phyloP scores from a whole-genome alignment of 1,140 invertebrate species.

The Liolophura sinensis region DNA sequence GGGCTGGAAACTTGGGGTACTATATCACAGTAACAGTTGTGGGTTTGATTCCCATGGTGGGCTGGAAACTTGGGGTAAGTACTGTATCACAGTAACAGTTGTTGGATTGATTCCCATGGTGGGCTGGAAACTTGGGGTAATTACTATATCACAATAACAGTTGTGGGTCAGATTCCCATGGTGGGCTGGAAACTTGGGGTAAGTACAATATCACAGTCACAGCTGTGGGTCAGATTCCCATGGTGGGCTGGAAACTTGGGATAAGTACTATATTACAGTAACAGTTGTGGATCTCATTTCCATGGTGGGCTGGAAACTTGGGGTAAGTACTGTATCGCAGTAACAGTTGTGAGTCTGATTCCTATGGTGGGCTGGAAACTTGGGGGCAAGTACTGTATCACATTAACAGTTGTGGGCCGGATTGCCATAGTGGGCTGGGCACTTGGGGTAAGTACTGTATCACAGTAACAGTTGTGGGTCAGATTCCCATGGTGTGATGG shows the following conservation, averaged over 20 bases:
- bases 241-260: constrained; percentile 14
- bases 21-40: too few species aligned
- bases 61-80: constrained; percentile 14
- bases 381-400: constrained; percentile 6
- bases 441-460: constrained; percentile 4
- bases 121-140: too few species aligned
- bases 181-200: constrained; percentile 12
- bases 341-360: constrained; percentile 4
- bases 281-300: too few species aligned
- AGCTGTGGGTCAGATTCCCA: constrained; percentile 5
- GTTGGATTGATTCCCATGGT: neutral
- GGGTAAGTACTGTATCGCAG: too few species aligned
- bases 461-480: too few species aligned
- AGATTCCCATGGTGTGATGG: too few species aligned
- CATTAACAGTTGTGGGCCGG: neutral
- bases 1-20: too few species aligned
- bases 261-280: neutral
- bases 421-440: constrained; percentile 10
- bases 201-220: constrained; percentile 1
- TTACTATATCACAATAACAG: too few species aligned
- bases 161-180: constrained; percentile 14
- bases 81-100: neutral
- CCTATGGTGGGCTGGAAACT: constrained; percentile 11
- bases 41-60: constrained; percentile 1
- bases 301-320: too few species aligned